Evolutionary conservation across 2,113 vertebrate species (phyloP).

Genomic region (Polyodon spathula): DNA sequence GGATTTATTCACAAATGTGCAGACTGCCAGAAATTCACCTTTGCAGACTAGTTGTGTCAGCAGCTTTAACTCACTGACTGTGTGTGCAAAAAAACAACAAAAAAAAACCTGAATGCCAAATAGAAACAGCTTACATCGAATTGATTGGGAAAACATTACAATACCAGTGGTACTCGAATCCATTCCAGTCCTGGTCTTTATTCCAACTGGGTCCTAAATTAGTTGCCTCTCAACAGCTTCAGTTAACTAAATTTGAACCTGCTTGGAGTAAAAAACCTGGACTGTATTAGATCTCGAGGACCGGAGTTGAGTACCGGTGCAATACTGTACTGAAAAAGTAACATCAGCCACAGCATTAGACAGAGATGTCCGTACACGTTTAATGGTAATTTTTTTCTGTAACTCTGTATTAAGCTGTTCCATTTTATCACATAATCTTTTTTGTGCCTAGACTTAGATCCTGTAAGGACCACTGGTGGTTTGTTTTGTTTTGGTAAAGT

Average conservation of each 20-base stretch:
- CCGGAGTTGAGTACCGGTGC: too few relatives aligned
- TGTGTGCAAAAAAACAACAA: conserved; percentile 34
- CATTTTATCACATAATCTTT: too few relatives aligned
- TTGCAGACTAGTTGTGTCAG: conserved; percentile 27
- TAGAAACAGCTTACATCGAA: conserved; percentile 32
- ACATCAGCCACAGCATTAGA: conserved; percentile 10
- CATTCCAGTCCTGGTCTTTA: too few relatives aligned
- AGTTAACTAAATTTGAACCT: too few relatives aligned
- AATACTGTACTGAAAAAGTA: too few relatives aligned
- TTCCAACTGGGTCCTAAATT: too few relatives aligned
- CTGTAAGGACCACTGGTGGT: conserved; percentile 9
- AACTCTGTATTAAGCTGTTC: background rate
- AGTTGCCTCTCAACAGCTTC: too few relatives aligned
- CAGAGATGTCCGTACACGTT: too few relatives aligned
- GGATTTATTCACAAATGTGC: conserved; percentile 23
- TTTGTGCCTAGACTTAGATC: too few relatives aligned
- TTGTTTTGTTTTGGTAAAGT: too few relatives aligned
- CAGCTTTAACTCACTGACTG: conserved; percentile 37
- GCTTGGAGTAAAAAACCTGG: too few relatives aligned
- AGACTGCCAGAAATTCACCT: conserved; percentile 24
- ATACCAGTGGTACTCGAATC: background rate
- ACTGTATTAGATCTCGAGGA: too few relatives aligned
- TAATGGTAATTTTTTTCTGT: conserved; percentile 11
- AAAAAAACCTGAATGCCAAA: conserved; percentile 19
- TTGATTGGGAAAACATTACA: conserved; percentile 12